Evolutionary conservation across 2,797 vertebrate genomes (phyloP).

Genomic region (Vireo griseus): DNA sequence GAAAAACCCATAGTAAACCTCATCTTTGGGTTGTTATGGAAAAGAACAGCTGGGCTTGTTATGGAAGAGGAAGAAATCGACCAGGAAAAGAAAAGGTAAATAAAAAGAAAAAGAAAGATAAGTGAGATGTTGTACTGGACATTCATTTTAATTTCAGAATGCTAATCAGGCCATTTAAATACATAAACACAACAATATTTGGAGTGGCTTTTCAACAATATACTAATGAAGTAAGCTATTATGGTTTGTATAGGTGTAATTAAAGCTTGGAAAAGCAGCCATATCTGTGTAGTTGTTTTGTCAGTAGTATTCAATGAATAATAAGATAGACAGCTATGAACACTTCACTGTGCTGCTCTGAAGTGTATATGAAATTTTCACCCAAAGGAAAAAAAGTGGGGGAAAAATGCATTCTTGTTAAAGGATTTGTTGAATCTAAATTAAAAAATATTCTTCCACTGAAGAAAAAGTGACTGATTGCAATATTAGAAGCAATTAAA

Average conservation of each 20-base stretch:
- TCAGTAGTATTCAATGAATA: background rate
- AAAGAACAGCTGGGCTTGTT: background rate
- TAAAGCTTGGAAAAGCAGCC: background rate
- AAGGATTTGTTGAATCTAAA: background rate
- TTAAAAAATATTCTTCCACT: background rate
- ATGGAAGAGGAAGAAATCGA: background rate
- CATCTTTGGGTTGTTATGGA: background rate
- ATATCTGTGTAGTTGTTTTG: background rate
- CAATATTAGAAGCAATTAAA: background rate
- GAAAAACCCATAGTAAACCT: background rate
- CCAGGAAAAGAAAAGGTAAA: background rate
- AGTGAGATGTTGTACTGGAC: background rate
- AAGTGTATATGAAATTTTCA: background rate
- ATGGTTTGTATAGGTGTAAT: background rate
- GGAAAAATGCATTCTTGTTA: background rate
- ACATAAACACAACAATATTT: background rate
- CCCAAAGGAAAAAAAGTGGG: background rate
- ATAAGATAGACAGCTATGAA: background rate
- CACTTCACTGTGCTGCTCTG: background rate
- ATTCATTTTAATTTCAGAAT: background rate
- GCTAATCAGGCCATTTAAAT: background rate
- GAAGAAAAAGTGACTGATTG: background rate
- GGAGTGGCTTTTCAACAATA: background rate
- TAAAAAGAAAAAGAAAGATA: background rate
- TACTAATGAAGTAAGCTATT: background rate